Evolutionary conservation across 1,140 invertebrate species (phyloP), one percentile per base, ranked within the genome.

Genomic region (Zaprionus tsacasi): DNA sequence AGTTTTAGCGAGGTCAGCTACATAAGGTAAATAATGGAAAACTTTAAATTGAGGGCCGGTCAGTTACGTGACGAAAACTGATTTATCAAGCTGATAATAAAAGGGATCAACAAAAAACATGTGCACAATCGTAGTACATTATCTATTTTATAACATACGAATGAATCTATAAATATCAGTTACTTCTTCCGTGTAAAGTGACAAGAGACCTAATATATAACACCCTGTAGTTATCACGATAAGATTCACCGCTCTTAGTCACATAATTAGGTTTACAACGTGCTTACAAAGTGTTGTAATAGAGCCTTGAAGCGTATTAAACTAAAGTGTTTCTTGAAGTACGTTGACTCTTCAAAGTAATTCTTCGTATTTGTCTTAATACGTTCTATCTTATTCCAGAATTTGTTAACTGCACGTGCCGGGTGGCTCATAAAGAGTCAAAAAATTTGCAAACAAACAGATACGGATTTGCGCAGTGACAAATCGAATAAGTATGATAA

Each of bases 381-480:
- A 13, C 17, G 45, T 64, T 59, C 64, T 59, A 38, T 56, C 15
- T 67, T 15, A 15, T 38, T 15, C 25, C 27, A 45, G 40, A 45
- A 15, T 45, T 45, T 45, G 54, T 27, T 36, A 55, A 63, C 54
- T 52, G 36, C 65, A 77, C 59, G 64, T 74, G 75, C 21, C 15
- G 10, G 21, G 12, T n/a, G 17, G 10, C 11, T 0, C 4, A 50
- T 12, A 25, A 17, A 45, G 6, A 21, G 17, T 30, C 7, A 15
- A 7, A 21, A 48, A 25, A 50, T 50, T 50, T 50, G 45, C 45
- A 13, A 57, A 13, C 36, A 74, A 69, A 61, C 33, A 57, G 40
- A 45, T 45, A 45, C 2, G 17, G 21, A 66, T 54, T 21, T 66
- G 54, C 64, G 64, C 54, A 68, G 59, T 59, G 43, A n/a, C 13